These are phyloP conservation scores for Melolontha melolontha DNA, from an alignment of 2,888 invertebrate genomes.

Conservation along the genomic window DNA sequence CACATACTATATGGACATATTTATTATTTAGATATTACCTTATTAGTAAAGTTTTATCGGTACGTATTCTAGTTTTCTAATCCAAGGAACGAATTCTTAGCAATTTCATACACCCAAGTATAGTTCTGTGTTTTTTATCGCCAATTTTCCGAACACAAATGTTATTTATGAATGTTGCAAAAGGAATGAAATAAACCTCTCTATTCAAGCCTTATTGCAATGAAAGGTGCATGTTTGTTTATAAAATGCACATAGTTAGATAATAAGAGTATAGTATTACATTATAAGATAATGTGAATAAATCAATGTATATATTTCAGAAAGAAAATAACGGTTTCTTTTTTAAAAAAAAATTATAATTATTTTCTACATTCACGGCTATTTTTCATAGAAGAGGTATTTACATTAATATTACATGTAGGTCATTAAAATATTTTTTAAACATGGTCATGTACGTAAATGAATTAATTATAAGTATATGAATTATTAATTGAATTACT, in stretches of 20 bases:
- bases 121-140: too few relatives aligned
- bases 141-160: neutral
- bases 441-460: neutral
- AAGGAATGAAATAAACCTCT: neutral
- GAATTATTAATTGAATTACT: conserved; percentile 8
- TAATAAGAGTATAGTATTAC: neutral
- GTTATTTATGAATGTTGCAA: conserved; percentile 1
- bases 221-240: neutral
- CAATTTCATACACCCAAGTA: too few relatives aligned
- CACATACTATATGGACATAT: too few relatives aligned
- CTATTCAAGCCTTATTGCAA: neutral
- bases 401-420: conserved; percentile 19
- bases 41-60: too few relatives aligned
- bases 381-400: neutral
- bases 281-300: neutral
- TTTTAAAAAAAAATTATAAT: conserved; percentile 11
- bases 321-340: conserved; percentile 8
- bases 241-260: neutral
- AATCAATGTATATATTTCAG: too few relatives aligned
- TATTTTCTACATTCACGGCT: neutral
- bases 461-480: conserved; percentile 9
- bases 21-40: too few relatives aligned
- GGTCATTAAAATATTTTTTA: neutral
- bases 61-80: too few relatives aligned
- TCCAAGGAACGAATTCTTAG: too few relatives aligned